Base-by-base conservation (phyloP, 1,140 invertebrate genomes). In the Apis laboriosa region DNA sequence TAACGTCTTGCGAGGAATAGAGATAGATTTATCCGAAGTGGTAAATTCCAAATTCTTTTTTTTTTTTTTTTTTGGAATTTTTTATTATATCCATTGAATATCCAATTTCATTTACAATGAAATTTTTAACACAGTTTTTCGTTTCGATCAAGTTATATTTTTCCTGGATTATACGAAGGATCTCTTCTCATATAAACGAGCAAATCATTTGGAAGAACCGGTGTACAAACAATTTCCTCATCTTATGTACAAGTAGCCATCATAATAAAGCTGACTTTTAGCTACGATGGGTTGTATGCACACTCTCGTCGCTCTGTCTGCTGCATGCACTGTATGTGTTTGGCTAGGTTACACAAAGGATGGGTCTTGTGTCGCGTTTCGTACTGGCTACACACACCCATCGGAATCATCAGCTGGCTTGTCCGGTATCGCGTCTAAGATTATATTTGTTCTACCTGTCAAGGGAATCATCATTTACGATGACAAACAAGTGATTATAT, bases 281-380 rank as follows among this genome's bases (percentile, higher is more conserved):
- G 74, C 55, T 12, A 17, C 21, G 28, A 21, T 53, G 24, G 17
- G 13, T 77, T 70, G 56, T 68, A 21, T 43, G 56, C 55, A 49
- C 77, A 19, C 24, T 28, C 61, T 67, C 43, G 15, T 34, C n/a
- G 24, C 53, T 64, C 63, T 24, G 56, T 66, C 17, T 63, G 34
- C 17, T 63, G 34, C 34, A 34, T 34, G 66, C 55, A 55, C 17
- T 49, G 64, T 24, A 24, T 51, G 61, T 88, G 86, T 88, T 88
- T 88, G 83, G 86, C 85, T 85, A 87, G 86, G 83, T 87, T 80
- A 87, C 78, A 88, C 86, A 88, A 85, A 88, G 86, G 86, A 88
- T 84, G 51, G 75, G 78, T 72, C 78, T 56, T 78, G 77, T 53
- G 82, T 80, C 63, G 53, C 67, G 77, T 79, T 63, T 80, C 63